Conservation (phyloP, 2,113 vertebrate genomes). For the Spilogale gracilis region DNA sequence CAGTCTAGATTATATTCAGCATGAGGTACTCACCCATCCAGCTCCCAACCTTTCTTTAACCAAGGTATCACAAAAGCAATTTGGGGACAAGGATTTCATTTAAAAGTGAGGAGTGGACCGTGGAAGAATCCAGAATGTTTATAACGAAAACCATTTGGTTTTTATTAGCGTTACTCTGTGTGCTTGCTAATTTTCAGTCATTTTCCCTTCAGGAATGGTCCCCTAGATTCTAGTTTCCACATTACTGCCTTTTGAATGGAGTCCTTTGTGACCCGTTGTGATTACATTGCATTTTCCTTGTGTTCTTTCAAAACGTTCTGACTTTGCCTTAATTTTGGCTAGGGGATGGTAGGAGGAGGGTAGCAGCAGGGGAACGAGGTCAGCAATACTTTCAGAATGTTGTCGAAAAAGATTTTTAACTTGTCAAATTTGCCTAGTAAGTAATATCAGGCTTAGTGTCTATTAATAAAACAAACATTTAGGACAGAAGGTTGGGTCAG, state of each 20-base stretch:
- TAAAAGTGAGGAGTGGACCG: slow-evolving; percentile 43
- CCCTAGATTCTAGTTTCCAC: slow-evolving; percentile 62
- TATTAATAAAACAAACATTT: background rate
- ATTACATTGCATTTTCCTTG: slow-evolving; percentile 53
- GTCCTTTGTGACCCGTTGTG: slow-evolving; percentile 52
- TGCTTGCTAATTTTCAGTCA: slow-evolving; percentile 56
- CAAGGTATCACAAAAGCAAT: background rate
- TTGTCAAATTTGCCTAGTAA: background rate
- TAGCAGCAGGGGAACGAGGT: background rate
- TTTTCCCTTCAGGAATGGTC: slow-evolving; percentile 69
- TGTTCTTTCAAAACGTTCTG: slow-evolving; percentile 41
- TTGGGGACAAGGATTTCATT: slow-evolving; percentile 30
- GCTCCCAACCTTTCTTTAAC: background rate
- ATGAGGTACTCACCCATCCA: background rate
- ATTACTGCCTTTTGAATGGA: slow-evolving; percentile 32
- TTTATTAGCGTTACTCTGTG: slow-evolving; percentile 13
- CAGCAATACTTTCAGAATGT: background rate
- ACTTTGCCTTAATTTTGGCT: slow-evolving; percentile 30
- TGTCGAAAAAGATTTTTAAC: slow-evolving; percentile 16
- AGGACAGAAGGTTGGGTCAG: background rate
- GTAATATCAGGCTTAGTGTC: background rate
- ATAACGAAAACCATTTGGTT: slow-evolving; percentile 54
- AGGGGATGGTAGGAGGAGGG: background rate
- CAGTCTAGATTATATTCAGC: background rate
- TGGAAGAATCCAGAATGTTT: slow-evolving; percentile 55